Conservation (phyloP, 2,888 invertebrate species). For the Netelia melanura region DNA sequence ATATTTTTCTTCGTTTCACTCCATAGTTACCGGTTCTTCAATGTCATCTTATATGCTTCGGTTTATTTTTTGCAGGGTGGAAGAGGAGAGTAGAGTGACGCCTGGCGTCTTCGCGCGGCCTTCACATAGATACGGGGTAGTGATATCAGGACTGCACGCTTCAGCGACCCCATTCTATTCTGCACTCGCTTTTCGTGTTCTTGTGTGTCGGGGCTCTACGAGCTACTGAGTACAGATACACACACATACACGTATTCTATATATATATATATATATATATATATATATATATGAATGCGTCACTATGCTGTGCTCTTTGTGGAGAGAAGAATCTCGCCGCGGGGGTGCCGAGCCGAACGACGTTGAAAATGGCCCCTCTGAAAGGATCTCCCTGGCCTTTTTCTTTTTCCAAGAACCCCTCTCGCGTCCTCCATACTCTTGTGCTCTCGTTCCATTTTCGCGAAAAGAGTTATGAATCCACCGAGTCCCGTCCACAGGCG, state of each 20-base stretch:
- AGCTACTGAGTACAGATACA: conserved; percentile 1
- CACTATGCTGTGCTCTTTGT: conserved; percentile 48
- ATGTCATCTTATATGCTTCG: conserved; percentile 17
- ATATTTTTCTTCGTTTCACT: conserved; percentile 18
- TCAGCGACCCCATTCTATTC: conserved; percentile 77
- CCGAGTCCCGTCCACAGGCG: conserved; percentile 27
- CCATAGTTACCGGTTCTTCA: conserved; percentile 16
- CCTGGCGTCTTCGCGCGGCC: conserved; percentile 67
- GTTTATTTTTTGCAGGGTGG: conserved; percentile 39
- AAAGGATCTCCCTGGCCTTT: conserved; percentile 68
- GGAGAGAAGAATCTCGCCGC: conserved; percentile 59
- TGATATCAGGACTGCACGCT: conserved; percentile 79
- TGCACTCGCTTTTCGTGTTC: conserved; percentile 27
- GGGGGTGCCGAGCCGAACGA: conserved; percentile 64
- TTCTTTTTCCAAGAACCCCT: conserved; percentile 15
- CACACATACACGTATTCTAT: not conserved
- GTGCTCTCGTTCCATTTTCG: conserved; percentile 70
- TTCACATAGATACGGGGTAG: conserved; percentile 74
- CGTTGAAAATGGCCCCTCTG: conserved; percentile 70
- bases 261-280: not conserved
- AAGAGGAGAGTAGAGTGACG: conserved; percentile 39
- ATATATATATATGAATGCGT: conserved; percentile 8
- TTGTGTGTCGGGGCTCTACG: not conserved
- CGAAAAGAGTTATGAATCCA: conserved; percentile 76
- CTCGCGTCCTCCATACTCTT: not conserved